Percentiles rank a stretch among this genome's conserved stretches.
Evolutionary conservation across 2,888 invertebrate species (phyloP).

Genomic region (Coenonympha arcania): DNA sequence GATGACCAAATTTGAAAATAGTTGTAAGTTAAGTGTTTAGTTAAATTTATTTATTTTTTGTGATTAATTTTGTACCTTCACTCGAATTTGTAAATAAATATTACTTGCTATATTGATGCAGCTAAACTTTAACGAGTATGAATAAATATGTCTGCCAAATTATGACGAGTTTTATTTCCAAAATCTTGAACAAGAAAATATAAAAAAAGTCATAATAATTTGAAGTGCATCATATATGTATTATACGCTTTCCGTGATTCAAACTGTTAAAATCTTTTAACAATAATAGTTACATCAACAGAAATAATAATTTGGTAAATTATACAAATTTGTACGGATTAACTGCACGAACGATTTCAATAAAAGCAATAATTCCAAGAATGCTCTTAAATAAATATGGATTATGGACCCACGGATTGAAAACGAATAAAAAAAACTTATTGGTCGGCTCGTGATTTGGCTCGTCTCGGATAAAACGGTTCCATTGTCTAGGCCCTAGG

Average conservation of each 20-base stretch:
- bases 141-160: slow-evolving; percentile 75
- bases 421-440: slow-evolving; percentile 51
- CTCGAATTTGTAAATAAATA: slow-evolving; percentile 65
- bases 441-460: slow-evolving; percentile 48
- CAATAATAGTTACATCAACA: too few relatives aligned
- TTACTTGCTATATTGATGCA: slow-evolving; percentile 65
- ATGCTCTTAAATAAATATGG: slow-evolving; percentile 58
- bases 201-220: too few relatives aligned
- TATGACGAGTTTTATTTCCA: slow-evolving; percentile 47
- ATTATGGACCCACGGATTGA: slow-evolving; percentile 52
- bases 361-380: slow-evolving; percentile 43
- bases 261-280: too few relatives aligned
- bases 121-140: slow-evolving; percentile 70
- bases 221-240: too few relatives aligned
- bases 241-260: too few relatives aligned
- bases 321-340: slow-evolving; percentile 27
- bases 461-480: slow-evolving; percentile 54
- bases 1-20: slow-evolving; percentile 61
- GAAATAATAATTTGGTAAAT: too few relatives aligned
- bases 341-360: slow-evolving; percentile 36
- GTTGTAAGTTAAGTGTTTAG: slow-evolving; percentile 54
- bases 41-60: slow-evolving; percentile 66
- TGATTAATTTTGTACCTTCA: slow-evolving; percentile 67
- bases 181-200: neutral
- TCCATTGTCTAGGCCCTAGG: slow-evolving; percentile 65